Evolutionary conservation across 2,113 vertebrate genomes (phyloP).

Genomic region (Setophaga kirtlandii): DNA sequence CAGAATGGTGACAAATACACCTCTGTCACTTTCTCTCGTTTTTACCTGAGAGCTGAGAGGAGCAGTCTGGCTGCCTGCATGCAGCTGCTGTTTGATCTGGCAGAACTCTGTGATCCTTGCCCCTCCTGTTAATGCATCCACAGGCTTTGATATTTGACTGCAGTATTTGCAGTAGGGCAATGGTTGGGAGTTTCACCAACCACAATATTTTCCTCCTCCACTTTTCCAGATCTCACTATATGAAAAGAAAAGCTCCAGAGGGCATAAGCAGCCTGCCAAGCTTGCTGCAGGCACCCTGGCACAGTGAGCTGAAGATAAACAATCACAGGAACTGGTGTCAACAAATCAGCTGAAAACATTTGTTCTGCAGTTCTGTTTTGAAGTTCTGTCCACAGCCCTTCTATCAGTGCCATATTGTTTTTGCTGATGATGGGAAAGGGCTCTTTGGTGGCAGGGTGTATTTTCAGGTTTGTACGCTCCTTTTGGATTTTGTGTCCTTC

Average conservation of each 20-base stretch:
- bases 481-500: neutral
- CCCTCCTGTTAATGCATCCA: neutral
- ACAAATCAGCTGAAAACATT: neutral
- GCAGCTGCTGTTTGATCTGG: neutral
- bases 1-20: neutral
- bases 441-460: neutral
- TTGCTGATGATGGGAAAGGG: neutral
- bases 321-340: neutral
- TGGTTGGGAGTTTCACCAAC: neutral
- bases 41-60: neutral
- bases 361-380: neutral
- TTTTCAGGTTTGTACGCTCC: neutral
- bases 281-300: neutral
- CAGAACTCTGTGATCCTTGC: neutral
- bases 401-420: neutral
- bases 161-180: neutral
- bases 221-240: neutral
- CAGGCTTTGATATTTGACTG: neutral
- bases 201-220: neutral
- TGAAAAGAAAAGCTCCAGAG: neutral
- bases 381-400: neutral
- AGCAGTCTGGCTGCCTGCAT: neutral
- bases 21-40: neutral
- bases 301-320: neutral
- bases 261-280: neutral